Evolutionary conservation across 2,113 vertebrate species (phyloP), one percentile per base, ranked within the genome.

Genomic region (Syngnathus typhle): DNA sequence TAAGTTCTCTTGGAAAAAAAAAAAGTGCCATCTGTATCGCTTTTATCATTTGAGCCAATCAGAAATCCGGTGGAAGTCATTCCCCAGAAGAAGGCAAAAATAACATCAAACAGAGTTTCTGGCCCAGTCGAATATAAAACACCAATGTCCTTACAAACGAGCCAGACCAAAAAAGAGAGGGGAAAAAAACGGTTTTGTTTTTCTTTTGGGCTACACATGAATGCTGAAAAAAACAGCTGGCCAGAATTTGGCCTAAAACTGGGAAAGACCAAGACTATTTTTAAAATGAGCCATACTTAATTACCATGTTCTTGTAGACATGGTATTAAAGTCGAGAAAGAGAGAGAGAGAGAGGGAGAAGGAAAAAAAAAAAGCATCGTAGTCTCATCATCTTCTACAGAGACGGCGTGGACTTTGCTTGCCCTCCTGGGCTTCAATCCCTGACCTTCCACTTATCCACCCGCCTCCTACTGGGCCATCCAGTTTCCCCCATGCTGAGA

Each of bases 391-490:
- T 71, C 56, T 71, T 60, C 27, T 12, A 47, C 49, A 62, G 73
- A 77, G 74, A 79, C 81, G 80, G 77, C 62, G 11, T 41, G 47
- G 71, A 66, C 67, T 81, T 66, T 58, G 49, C 74, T 56, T 68
- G 73, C 76, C 56, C 71, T 75, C 73, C 61, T 69, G 60, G 52
- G 71, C 78, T 51, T 69, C 79, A 47, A 80, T 77, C 74, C 70
- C 71, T 79, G 80, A 79, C 83, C 76, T 80, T 82, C 74, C 75
- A 84, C 82, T 83, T 84, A 83, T 76, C 83, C 78, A 71, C 39
- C 78, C 70, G 72, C 73, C 74, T 75, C 74, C 80, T 69, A 77
- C 70, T 15, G 1, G 68, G 68, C 84, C 77, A 65, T 77, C 19
- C 58, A 68, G 78, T 85, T 83, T 72, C 76, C 70, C 70, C 71